Evolutionary conservation across 2,888 invertebrate genomes (phyloP).

Genomic region (Linyphia triangularis): DNA sequence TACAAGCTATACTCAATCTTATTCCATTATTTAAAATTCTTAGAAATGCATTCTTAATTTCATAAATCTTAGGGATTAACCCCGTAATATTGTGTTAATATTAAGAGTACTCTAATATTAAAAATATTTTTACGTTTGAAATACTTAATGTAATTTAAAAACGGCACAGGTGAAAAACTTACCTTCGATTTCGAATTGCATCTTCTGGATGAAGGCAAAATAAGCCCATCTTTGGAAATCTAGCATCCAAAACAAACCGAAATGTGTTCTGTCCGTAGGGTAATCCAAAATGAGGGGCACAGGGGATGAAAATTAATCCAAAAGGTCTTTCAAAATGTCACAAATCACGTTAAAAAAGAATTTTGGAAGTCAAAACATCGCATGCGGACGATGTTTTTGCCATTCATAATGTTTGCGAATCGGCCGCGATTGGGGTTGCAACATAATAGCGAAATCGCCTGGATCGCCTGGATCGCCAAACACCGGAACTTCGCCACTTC

Average conservation of each 20-base stretch:
- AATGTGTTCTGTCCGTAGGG: constrained; percentile 26
- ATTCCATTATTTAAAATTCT: too few species aligned
- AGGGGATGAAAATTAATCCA: constrained; percentile 24
- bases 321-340: constrained; percentile 22
- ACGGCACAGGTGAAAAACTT: constrained; percentile 25
- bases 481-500: not conserved
- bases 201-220: not conserved
- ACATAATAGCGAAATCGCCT: not conserved
- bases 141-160: too few species aligned
- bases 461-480: constrained; percentile 31
- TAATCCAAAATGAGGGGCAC: constrained; percentile 30
- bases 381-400: constrained; percentile 43
- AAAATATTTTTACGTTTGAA: too few species aligned
- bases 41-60: too few species aligned
- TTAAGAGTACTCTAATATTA: too few species aligned
- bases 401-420: constrained; percentile 43
- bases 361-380: constrained; percentile 35
- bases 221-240: constrained; percentile 7
- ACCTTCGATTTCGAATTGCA: constrained; percentile 4
- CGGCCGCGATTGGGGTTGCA: constrained; percentile 36
- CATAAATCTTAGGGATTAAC: too few species aligned
- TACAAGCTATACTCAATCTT: too few species aligned
- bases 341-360: constrained; percentile 36
- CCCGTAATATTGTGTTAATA: too few species aligned
- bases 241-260: not conserved